Conservation (phyloP, 1,140 invertebrate genomes). For the Leptinotarsa defecta region DNA sequence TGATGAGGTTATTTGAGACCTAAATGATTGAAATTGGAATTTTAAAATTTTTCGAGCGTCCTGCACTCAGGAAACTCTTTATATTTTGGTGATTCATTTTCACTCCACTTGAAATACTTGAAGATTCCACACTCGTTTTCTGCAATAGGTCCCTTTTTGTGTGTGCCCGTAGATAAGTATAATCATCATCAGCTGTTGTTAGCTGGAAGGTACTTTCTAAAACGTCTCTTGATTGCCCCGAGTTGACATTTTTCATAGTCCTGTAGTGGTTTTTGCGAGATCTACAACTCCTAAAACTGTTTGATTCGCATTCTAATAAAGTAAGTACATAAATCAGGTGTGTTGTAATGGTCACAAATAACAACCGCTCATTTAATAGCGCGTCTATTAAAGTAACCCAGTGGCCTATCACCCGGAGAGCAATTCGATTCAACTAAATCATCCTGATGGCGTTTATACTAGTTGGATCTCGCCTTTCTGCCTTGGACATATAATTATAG, state of each 20-base stretch:
- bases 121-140: no score
- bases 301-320: neutral
- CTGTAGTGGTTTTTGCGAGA: neutral
- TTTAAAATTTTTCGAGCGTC: no score
- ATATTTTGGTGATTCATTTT: no score
- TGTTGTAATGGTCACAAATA: conserved; percentile 10
- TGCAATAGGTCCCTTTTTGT: no score
- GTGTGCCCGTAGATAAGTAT: no score
- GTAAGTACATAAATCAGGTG: neutral
- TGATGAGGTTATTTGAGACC: no score
- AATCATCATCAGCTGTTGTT: no score
- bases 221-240: neutral
- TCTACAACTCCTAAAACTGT: neutral
- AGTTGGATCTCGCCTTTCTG: conserved; percentile 32
- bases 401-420: conserved; percentile 43
- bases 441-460: conserved; percentile 37
- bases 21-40: no score
- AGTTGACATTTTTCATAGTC: neutral
- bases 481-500: conserved; percentile 33
- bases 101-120: no score
- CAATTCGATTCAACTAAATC: conserved; percentile 41
- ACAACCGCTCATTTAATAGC: conserved; percentile 18
- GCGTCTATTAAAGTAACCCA: conserved; percentile 39
- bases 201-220: no score
- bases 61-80: no score